Evolutionary conservation across 2,797 vertebrate species (phyloP).

Genomic region (Dermochelys coriacea): DNA sequence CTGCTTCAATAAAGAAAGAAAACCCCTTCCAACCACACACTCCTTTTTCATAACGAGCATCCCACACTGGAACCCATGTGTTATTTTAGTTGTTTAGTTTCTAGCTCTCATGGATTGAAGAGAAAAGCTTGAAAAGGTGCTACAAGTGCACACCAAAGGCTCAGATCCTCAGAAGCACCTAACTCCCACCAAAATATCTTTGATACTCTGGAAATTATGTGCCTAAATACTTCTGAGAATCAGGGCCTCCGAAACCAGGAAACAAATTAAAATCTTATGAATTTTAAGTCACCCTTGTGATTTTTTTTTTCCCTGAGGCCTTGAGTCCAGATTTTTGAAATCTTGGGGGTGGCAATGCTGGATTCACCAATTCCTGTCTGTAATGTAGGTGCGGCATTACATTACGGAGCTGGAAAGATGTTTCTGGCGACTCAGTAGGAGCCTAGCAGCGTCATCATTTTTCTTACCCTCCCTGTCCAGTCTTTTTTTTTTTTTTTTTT

Average conservation of each 20-base stretch:
- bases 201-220: background rate
- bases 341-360: rapidly evolving
- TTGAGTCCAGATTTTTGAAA: background rate
- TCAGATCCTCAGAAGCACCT: background rate
- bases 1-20: no score
- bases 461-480: background rate
- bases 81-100: background rate
- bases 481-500: rapidly evolving
- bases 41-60: no score
- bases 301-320: background rate
- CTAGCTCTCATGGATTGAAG: background rate
- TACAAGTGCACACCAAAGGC: background rate
- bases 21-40: no score
- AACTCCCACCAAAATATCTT: background rate
- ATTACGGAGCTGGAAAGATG: background rate
- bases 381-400: background rate
- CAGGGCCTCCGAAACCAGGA: background rate
- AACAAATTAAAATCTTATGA: background rate
- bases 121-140: background rate
- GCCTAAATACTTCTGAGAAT: background rate
- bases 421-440: background rate
- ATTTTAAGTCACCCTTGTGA: background rate
- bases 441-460: background rate
- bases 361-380: background rate
- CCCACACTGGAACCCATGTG: no score